These are phyloP conservation scores for Chromobotia macracanthus DNA, from an alignment of 2,797 vertebrate species.

Conservation along the genomic window DNA sequence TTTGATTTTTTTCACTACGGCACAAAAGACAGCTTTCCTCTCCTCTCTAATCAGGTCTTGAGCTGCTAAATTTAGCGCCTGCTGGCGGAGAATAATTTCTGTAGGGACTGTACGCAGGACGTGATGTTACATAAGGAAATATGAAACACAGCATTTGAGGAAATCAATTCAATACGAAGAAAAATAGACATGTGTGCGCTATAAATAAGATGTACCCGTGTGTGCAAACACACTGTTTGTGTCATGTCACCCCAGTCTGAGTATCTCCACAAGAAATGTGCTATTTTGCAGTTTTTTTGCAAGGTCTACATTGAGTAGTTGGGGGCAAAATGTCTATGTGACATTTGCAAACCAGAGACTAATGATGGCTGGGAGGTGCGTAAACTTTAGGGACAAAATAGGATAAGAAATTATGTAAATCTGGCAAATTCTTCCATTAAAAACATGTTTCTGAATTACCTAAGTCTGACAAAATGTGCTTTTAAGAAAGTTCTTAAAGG, in stretches of 20 bases:
- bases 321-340: background rate
- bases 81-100: slow-evolving; percentile 66
- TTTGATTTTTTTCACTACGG: slow-evolving; percentile 49
- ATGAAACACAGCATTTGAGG: slow-evolving; percentile 58
- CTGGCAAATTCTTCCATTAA: background rate
- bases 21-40: slow-evolving; percentile 48
- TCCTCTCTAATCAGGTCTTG: slow-evolving; percentile 68
- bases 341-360: slow-evolving; percentile 31
- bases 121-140: slow-evolving; percentile 74
- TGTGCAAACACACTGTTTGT: background rate
- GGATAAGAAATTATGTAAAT: background rate
- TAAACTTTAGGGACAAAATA: background rate
- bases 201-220: slow-evolving; percentile 15
- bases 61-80: slow-evolving; percentile 74
- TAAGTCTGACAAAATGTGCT: background rate
- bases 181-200: slow-evolving; percentile 16
- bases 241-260: slow-evolving; percentile 11
- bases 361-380: slow-evolving; percentile 28
- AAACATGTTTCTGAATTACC: background rate
- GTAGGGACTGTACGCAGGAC: slow-evolving; percentile 69
- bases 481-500: background rate
- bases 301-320: slow-evolving; percentile 7
- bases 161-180: slow-evolving; percentile 39
- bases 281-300: background rate
- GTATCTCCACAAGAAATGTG: background rate